phyloP scores from a whole-genome alignment of 1,140 invertebrate genomes.

The Hetaerina americana region DNA sequence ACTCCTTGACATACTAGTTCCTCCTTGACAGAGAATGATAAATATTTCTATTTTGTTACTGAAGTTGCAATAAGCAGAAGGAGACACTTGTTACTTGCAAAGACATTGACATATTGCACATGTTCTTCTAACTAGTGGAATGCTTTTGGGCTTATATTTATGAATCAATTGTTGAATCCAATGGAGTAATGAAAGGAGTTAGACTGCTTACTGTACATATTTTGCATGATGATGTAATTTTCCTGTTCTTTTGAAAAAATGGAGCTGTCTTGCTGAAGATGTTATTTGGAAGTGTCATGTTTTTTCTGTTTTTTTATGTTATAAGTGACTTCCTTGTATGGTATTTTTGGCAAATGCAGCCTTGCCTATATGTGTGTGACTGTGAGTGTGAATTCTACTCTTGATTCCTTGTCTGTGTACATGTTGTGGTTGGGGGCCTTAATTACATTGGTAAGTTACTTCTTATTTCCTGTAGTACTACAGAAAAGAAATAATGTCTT shows the following conservation, averaged over 20 bases:
- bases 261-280: background rate
- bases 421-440: background rate
- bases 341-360: background rate
- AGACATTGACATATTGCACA: background rate
- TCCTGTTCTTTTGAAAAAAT: conserved; percentile 1
- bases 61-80: background rate
- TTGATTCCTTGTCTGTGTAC: background rate
- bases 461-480: too few relatives aligned
- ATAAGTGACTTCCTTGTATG: background rate
- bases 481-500: too few relatives aligned
- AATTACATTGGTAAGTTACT: background rate
- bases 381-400: background rate
- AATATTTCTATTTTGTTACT: background rate
- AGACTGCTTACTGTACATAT: background rate
- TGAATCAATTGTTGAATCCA: background rate
- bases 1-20: background rate
- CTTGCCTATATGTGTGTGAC: background rate
- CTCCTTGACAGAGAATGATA: background rate
- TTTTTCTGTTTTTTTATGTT: background rate
- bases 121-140: background rate
- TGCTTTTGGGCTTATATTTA: background rate
- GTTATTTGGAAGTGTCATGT: background rate
- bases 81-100: background rate
- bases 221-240: background rate
- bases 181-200: background rate